Conservation (phyloP, 2,888 invertebrate genomes). For the Trissonchulus latispiculum region DNA sequence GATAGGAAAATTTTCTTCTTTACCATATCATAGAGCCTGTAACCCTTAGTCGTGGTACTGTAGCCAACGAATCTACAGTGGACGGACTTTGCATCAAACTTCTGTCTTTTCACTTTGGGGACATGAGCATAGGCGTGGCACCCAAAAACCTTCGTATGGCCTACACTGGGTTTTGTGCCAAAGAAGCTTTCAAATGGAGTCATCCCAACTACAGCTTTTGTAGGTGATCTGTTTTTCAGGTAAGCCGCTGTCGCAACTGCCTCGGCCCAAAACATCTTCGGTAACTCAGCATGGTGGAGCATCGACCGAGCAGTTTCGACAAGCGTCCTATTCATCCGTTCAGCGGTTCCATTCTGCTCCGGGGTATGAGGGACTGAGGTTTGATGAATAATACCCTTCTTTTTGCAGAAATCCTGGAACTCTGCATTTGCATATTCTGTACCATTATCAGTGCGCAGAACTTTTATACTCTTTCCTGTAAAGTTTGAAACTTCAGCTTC, state of each 20-base stretch:
- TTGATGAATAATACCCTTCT: constrained; percentile 28
- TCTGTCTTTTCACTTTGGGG: constrained; percentile 18
- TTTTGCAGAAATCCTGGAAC: constrained; percentile 25
- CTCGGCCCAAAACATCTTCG: constrained; percentile 30
- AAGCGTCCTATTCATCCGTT: constrained; percentile 31
- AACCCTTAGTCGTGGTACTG: constrained; percentile 21
- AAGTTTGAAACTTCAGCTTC: background rate
- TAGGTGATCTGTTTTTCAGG: constrained; percentile 26
- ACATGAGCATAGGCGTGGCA: constrained; percentile 25
- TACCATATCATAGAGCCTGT: constrained; percentile 23
- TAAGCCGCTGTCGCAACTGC: constrained; percentile 20
- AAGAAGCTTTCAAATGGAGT: constrained; percentile 29
- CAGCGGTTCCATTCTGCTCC: constrained; percentile 28
- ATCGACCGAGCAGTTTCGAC: constrained; percentile 28
- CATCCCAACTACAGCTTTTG: constrained; percentile 14
- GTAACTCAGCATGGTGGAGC: constrained; percentile 25
- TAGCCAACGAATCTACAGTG: constrained; percentile 27
- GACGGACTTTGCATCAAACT: constrained; percentile 23
- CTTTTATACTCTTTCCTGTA: constrained; percentile 17
- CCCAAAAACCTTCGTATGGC: constrained; percentile 27
- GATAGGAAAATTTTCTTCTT: background rate
- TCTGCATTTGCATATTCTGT: constrained; percentile 23
- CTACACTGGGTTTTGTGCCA: constrained; percentile 22
- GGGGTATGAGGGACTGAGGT: constrained; percentile 27
- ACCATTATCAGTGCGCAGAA: constrained; percentile 24